A percentile compares a stretch with the other conserved stretches of the same genome.
These are phyloP conservation scores for Cabera pusaria DNA, from an alignment of 2,888 invertebrate genomes.

Conservation along the genomic window DNA sequence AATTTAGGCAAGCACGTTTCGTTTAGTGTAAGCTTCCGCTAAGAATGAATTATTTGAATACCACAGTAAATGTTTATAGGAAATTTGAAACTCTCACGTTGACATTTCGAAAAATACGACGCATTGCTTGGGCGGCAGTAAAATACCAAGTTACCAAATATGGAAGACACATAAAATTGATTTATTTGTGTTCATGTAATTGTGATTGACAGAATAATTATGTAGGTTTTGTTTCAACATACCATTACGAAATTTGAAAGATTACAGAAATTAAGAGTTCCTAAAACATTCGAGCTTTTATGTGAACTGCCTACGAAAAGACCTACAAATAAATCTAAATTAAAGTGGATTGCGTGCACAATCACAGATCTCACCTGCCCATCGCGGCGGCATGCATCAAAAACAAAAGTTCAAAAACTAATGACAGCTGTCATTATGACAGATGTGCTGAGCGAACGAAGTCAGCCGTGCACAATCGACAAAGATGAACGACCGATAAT, in stretches of 20 bases:
- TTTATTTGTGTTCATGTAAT: conserved; percentile 11
- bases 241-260: too few species aligned
- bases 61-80: too few species aligned
- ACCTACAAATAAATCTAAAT: too few species aligned
- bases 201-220: conserved; percentile 11
- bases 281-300: too few species aligned
- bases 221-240: too few species aligned
- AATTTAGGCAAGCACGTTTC: too few species aligned
- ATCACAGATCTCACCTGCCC: conserved; percentile 5
- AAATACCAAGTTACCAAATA: conserved; percentile 6
- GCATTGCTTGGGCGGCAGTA: too few species aligned
- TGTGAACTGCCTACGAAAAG: too few species aligned
- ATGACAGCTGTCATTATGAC: conserved; percentile 47
- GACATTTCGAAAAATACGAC: conserved; percentile 4
- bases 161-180: conserved; percentile 10
- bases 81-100: conserved; percentile 2
- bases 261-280: too few species aligned
- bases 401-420: conserved; percentile 45
- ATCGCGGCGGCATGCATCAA: conserved; percentile 28
- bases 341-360: conserved; percentile 8
- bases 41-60: too few species aligned
- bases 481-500: conserved; percentile 44
- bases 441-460: conserved; percentile 36
- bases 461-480: conserved; percentile 45
- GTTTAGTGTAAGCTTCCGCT: too few species aligned